Evolutionary conservation across 1,140 invertebrate genomes (phyloP), one percentile per base, ranked within the genome.

Genomic region (Drosophila saltans): DNA sequence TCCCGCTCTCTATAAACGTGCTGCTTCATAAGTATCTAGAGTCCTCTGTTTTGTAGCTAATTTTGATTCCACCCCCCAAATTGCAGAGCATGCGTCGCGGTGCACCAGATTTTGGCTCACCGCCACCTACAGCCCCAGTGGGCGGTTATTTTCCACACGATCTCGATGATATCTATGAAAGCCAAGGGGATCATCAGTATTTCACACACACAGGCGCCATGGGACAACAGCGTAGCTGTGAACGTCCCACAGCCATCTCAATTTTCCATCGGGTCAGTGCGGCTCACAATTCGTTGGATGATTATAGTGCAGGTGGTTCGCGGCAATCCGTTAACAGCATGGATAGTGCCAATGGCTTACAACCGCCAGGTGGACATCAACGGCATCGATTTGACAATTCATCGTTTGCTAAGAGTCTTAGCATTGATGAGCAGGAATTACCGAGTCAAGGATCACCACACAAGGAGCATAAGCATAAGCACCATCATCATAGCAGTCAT

Each of bases 391-490:
- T 94, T 63, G 94, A 94, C 72, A 94, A 94, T 58, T 92, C 93
- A 57, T 93, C 92, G 72, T 94, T 94, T 79, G 93, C 93, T 36
- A 93, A 93, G 66, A 93, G 94, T 71, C 86, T 94, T 21, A 92
- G 91, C 90, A 79, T 89, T 45, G 92, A 76, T 75, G 92, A 83
- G 36, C 56, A 78, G 41, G 78, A 78, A 59, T 88, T 92, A 1
- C 66, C 59, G 7, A 59, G 62, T 9, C 66, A 68, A 8, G 67
- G 65, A 63, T 86, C 82, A 33, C 83, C 82, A 65, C 81, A 88
- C 40, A 83, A 75, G 72, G 93, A 77, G 60, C 85, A 93, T 70
- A 94, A 69, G 9, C 67, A 90, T 55, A 75, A 70, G 62, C 81
- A 75, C 59, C 79, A 92, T 65, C 94, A 94, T 81, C 94, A 94